Evolutionary conservation across 2,113 vertebrate genomes (phyloP), one percentile per base, ranked within the genome.

Genomic region (Platycercus adscitus): DNA sequence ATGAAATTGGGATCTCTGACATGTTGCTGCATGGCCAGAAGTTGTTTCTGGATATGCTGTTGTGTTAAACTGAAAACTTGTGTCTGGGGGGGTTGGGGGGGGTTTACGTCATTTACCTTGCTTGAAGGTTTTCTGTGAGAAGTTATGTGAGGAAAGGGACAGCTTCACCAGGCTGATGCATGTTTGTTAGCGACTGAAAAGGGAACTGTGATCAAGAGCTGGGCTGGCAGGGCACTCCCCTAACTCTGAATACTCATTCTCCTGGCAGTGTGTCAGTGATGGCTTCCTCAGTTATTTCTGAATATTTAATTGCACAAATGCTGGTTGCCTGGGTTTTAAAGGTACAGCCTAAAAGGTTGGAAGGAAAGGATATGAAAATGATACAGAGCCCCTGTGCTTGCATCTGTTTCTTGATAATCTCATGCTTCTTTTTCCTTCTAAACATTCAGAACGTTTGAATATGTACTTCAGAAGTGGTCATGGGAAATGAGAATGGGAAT

Each of bases 221-320:
- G 85, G 43, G 39, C 12, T 87, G 63, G 47, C 1, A 2, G 28
- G 58, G 44, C 37, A 24, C 78, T 95, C 78, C 89, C 70, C 49
- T 69, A 93, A 70, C 65, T 37, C 66, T 61, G 73, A 72, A 28
- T 69, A 77, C 15, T 65, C 25, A 2, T 91, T 79, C 20, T 86
- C 6, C 53, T 93, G 87, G 83, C 65, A 89, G 46, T 8, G 41
- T 53, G 17, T 53, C 86, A 85, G 49, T 37, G 41, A 29, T 44
- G 7, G 85, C 75, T 80, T 89, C 70, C 19, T n/a, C n/a, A 49
- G 58, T 72, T 81, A 29, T 47, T 94, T 11, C 37, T 61, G 37
- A 89, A 46, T 50, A 66, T 81, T 91, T 82, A 63, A 65, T 86
- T 85, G 78, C 53, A 89, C 46, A 89, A 53, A 73, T 82, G 63